Evolutionary conservation across 1,140 invertebrate genomes (phyloP).

Genomic region (Pseudomyrmex sp.): DNA sequence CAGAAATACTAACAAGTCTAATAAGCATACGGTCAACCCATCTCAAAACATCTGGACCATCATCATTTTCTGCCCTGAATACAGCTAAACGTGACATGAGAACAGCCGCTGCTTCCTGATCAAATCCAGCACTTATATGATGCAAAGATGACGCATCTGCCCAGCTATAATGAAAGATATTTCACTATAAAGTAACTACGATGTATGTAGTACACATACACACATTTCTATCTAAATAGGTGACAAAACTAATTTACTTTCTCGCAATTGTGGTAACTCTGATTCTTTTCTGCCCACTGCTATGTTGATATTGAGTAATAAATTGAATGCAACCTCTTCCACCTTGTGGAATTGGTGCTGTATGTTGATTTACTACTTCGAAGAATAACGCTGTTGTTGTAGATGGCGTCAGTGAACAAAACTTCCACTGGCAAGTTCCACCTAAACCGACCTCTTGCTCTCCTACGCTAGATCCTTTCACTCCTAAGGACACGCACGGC

Average conservation of each 20-base stretch:
- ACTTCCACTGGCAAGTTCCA: conserved; percentile 99
- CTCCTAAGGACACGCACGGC: conserved; percentile 96
- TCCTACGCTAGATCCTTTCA: conserved; percentile 95
- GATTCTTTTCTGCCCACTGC: conserved; percentile 97
- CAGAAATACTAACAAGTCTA: conserved; percentile 90
- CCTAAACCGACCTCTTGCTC: conserved; percentile 99
- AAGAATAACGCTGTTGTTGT: conserved; percentile 98
- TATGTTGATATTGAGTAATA: conserved; percentile 99
- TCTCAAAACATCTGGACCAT: conserved; percentile 97
- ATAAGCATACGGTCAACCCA: conserved; percentile 99
- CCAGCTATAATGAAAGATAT: conserved; percentile 87
- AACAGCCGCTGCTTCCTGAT: conserved; percentile 98
- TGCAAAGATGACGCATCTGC: conserved; percentile 93
- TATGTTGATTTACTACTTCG: conserved; percentile 98
- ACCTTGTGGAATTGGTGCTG: conserved; percentile 97
- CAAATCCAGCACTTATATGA: conserved; percentile 96
- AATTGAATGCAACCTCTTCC: conserved; percentile 98
- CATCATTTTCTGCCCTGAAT: conserved; percentile 97
- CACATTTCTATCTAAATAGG: no score
- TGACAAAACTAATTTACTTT: conserved; percentile 89
- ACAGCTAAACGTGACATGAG: conserved; percentile 98
- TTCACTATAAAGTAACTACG: conserved; percentile 18
- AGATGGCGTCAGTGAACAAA: conserved; percentile 97
- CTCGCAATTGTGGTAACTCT: conserved; percentile 98
- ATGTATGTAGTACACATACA: background rate